Base-by-base conservation (phyloP, 2,797 vertebrate genomes). In the Acipenser oxyrinchus region DNA sequence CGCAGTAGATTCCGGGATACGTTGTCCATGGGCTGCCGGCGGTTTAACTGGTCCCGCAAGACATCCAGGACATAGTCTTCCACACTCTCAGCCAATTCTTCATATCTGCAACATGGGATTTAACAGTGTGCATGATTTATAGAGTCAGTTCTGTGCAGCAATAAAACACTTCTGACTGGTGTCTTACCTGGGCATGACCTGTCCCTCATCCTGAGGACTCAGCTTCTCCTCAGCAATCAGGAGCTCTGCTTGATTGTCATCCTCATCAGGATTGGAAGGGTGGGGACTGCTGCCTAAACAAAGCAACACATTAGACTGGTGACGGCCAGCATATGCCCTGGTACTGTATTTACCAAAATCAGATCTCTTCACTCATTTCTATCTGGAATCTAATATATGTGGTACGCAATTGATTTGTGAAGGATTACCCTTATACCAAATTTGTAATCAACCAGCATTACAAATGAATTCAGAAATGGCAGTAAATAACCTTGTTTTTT, bases 221-320 rank as follows among this genome's bases (percentile, higher is more conserved):
- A 97, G 91, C 72, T 98, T 99, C 81, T 99, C 97, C 79, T 99
- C 97, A 0, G 95, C 97, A 1, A 99, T 98, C 72, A 99, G 84
- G 64, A 99, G 76, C 75, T 99, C 97, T 0, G 94, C 90, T 86
- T 97, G 96, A 78, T 92, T 93, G 77, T 99, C 96, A 10, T 99
- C 97, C 62, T 99, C 97, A 69, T 99, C 97, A 0, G 94, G 92
- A 70, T 95, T 92, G 48, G 96, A 96, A 1, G 96, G 95, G 74
- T 99, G 97, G 6, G 97, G 97, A 77, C 97, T 99, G 81, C 90
- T 97, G 3, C 97, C 97, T 99, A 37, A 37, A 37, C 37, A 37
- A 37, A 4, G 37, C 37, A 9, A 12, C 12, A 59, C 8, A 18
- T 18, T 2, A 59, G 12, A 6, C 12, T 37, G 18, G 12, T 37